Evolutionary conservation across 2,797 vertebrate genomes (phyloP).

Genomic region (Phalanger gymnotis): DNA sequence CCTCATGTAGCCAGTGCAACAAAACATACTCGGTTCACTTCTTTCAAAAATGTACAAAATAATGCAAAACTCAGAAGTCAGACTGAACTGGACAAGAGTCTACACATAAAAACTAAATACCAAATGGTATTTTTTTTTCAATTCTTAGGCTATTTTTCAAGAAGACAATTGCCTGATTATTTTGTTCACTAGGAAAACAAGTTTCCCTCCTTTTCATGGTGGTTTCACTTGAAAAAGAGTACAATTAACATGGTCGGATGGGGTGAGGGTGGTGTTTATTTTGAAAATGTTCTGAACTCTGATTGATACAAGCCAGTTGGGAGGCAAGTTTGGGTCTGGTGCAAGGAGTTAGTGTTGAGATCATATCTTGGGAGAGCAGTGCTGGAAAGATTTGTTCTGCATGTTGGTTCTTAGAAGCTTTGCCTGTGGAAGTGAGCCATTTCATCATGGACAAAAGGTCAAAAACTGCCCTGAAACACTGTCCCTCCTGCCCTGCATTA

Average conservation of each 20-base stretch:
- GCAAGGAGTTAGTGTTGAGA: not conserved
- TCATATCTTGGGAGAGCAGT: not conserved
- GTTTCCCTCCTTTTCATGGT: not conserved
- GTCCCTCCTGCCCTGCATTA: not conserved
- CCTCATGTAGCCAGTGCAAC: not conserved
- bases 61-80: conserved; percentile 14
- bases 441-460: not conserved
- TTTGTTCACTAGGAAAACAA: conserved; percentile 38
- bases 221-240: not conserved
- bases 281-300: conserved; percentile 38
- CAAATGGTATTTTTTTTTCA: not conserved
- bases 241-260: not conserved
- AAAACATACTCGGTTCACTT: not conserved
- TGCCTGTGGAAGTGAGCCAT: not conserved
- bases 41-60: conserved; percentile 6
- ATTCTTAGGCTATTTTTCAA: not conserved
- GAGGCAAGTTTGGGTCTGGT: conserved; percentile 33
- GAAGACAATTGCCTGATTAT: not conserved
- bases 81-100: conserved; percentile 9
- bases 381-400: not conserved
- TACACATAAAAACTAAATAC: not conserved
- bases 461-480: not conserved
- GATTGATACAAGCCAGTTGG: conserved; percentile 25
- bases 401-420: not conserved
- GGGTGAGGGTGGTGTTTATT: not conserved